A percentile compares a stretch with the other conserved stretches of the same genome.
These are phyloP conservation scores for Myotis myotis DNA, from an alignment of 2,797 vertebrate species.

Conservation along the genomic window DNA sequence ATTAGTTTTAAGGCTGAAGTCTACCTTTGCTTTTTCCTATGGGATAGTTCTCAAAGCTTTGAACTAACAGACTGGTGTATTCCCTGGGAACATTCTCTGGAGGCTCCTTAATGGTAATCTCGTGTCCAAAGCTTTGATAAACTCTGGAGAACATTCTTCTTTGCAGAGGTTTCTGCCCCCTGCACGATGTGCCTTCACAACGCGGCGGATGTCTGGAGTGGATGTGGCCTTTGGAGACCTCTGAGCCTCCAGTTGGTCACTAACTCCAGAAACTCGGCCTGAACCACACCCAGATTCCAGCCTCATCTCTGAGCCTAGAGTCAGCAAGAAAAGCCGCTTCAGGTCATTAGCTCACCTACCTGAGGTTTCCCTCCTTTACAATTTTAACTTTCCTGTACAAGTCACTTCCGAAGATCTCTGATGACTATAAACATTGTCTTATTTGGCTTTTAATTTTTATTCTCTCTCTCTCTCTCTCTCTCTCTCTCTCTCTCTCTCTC, in stretches of 20 bases:
- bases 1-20: background rate
- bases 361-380: background rate
- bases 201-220: background rate
- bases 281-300: background rate
- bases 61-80: background rate
- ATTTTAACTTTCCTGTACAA: background rate
- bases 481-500: no score
- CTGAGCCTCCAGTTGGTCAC: background rate
- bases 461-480: no score
- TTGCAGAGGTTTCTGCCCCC: background rate
- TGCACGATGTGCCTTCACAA: background rate
- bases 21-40: background rate
- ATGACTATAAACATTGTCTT: background rate
- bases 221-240: background rate
- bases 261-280: background rate
- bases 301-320: background rate
- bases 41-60: background rate
- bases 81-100: background rate
- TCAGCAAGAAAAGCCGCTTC: background rate
- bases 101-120: background rate
- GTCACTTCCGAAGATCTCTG: background rate
- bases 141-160: background rate
- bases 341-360: background rate
- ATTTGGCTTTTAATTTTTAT: background rate
- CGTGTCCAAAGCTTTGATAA: background rate